These are phyloP conservation scores for Ceraclea dissimilis DNA, from an alignment of 2,888 invertebrate species.

Conservation along the genomic window DNA sequence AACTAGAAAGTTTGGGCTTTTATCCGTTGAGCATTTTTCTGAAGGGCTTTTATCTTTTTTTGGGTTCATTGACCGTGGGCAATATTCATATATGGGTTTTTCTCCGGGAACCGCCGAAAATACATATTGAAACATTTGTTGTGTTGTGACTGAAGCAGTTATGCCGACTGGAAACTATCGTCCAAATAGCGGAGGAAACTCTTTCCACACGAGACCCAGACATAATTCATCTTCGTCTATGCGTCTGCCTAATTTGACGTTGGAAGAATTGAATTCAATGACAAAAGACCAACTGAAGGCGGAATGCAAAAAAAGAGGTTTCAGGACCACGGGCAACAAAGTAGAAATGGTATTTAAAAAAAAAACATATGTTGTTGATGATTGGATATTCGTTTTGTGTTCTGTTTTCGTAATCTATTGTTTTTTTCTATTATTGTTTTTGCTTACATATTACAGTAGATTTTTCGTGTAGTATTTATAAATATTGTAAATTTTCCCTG, in stretches of 20 bases:
- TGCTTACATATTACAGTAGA: too few species aligned
- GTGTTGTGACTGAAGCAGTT: too few species aligned
- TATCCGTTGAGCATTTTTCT: too few species aligned
- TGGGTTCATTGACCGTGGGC: too few species aligned
- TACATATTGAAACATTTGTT: too few species aligned
- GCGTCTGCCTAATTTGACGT: constrained; percentile 9
- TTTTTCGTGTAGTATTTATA: too few species aligned
- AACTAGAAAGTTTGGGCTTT: too few species aligned
- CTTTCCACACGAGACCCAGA: constrained; percentile 15
- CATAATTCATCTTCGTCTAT: constrained; percentile 13
- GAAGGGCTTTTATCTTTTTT: too few species aligned
- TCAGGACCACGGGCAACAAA: constrained; percentile 62
- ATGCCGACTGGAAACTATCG: constrained; percentile 24
- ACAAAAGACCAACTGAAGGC: constrained; percentile 62
- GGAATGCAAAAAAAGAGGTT: constrained; percentile 61
- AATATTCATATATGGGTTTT: too few species aligned
- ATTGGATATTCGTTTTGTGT: neutral
- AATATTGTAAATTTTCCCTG: too few species aligned
- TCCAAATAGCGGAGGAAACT: constrained; percentile 19
- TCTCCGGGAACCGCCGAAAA: too few species aligned
- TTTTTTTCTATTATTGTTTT: neutral
- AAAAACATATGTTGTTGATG: too few species aligned
- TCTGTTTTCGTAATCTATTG: neutral
- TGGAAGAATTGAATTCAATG: constrained; percentile 50
- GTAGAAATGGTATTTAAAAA: constrained; percentile 62